phyloP scores from a whole-genome alignment of 2,113 vertebrate species.

The Notechis scutatus region DNA sequence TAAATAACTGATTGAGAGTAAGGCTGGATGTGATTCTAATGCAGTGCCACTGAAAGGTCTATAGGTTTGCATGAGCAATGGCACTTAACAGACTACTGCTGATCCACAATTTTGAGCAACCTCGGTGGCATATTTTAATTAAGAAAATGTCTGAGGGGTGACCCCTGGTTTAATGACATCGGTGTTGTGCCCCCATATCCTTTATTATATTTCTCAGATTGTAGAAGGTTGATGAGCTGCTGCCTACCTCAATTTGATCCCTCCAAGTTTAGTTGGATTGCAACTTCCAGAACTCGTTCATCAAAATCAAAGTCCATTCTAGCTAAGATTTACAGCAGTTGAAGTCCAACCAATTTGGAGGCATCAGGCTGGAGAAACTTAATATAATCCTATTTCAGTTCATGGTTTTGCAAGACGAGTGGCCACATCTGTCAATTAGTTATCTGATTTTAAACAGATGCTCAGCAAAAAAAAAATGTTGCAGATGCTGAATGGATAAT shows the following conservation, averaged over 20 bases:
- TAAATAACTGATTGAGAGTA: constrained; percentile 53
- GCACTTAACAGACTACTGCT: constrained; percentile 10
- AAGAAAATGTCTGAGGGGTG: constrained; percentile 33
- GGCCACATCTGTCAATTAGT: not conserved
- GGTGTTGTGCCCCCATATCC: not conserved
- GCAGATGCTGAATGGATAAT: not conserved
- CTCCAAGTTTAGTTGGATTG: not conserved
- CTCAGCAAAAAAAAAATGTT: not conserved
- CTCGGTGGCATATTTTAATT: constrained; percentile 46
- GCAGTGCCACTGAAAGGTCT: not conserved
- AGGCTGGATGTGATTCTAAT: constrained; percentile 19
- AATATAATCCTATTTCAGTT: not conserved
- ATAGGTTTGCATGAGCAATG: constrained; percentile 42
- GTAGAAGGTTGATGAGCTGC: not conserved
- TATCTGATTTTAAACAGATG: not conserved
- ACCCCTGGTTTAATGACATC: not conserved
- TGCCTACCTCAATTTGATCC: not conserved
- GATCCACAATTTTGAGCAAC: constrained; percentile 19
- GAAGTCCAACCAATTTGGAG: not conserved
- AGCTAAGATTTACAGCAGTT: not conserved
- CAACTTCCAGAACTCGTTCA: not conserved
- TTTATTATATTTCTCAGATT: too few species aligned
- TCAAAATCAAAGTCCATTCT: not conserved
- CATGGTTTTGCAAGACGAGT: not conserved
- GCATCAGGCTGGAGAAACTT: not conserved